A percentile compares a stretch with the other conserved stretches of the same genome.
phyloP scores from a whole-genome alignment of 2,113 vertebrate species.

The Amphiprion percula region DNA sequence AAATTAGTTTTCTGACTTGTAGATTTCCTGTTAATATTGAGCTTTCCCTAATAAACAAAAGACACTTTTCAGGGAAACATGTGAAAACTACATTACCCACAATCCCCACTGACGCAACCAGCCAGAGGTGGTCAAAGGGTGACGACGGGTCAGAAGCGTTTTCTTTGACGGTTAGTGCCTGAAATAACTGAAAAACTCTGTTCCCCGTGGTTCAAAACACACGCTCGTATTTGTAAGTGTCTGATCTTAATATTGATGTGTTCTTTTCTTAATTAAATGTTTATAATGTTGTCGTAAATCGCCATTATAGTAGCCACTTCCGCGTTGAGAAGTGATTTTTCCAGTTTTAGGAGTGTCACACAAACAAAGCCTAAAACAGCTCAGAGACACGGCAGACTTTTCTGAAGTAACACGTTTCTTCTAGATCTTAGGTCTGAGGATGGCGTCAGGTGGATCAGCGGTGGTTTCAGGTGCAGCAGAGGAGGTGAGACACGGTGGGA shows the following conservation, averaged over 20 bases:
- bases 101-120: background rate
- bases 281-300: background rate
- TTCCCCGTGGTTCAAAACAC: background rate
- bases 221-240: background rate
- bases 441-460: constrained; percentile 57
- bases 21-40: background rate
- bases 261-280: background rate
- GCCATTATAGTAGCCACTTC: constrained; percentile 31
- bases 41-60: background rate
- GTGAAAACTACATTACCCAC: constrained; percentile 74
- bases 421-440: constrained; percentile 26
- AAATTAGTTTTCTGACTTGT: background rate
- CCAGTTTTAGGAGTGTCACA: background rate
- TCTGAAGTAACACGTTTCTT: background rate
- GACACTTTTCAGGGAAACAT: background rate
- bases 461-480: background rate
- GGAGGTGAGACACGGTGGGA: constrained; percentile 1
- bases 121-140: constrained; percentile 38
- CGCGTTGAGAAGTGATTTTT: constrained; percentile 18
- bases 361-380: background rate
- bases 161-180: background rate
- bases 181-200: background rate
- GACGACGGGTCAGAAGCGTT: background rate
- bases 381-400: background rate
- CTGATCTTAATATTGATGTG: background rate